phyloP scores from a whole-genome alignment of 1,140 invertebrate species.

The Pinna nobilis region DNA sequence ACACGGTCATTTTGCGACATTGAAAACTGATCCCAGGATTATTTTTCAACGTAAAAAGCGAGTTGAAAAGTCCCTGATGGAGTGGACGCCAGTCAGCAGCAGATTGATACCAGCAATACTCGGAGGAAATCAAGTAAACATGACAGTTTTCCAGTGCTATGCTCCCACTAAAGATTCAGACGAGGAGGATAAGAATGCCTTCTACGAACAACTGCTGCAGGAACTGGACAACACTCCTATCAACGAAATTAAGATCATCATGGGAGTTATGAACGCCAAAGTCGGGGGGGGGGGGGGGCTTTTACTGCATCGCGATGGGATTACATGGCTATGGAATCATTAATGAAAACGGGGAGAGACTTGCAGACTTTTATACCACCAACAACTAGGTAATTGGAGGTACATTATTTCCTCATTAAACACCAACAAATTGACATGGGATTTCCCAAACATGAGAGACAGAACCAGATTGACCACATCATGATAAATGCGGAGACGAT shows the following conservation, averaged over 20 bases:
- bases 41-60: no score
- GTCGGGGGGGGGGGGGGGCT: conserved; percentile 29
- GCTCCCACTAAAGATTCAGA: conserved; percentile 17
- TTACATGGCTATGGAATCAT: conserved; percentile 38
- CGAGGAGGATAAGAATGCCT: conserved; percentile 41
- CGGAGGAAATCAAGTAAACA: conserved; percentile 12
- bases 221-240: conserved; percentile 23
- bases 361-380: conserved; percentile 12
- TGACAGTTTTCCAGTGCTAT: conserved; percentile 27
- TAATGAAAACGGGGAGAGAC: conserved; percentile 36
- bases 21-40: no score
- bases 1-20: no score
- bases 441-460: conserved; percentile 36
- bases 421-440: conserved; percentile 49
- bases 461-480: background rate
- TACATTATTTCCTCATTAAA: conserved; percentile 84
- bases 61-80: conserved; percentile 26
- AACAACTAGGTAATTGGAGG: conserved; percentile 74
- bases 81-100: conserved; percentile 29
- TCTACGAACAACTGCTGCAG: conserved; percentile 45
- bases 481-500: no score
- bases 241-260: conserved; percentile 44
- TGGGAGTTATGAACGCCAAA: conserved; percentile 50
- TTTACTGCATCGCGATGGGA: conserved; percentile 40
- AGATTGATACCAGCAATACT: conserved; percentile 9